These are phyloP conservation scores for Archilochus colubris DNA, from an alignment of 2,113 vertebrate genomes.

Conservation along the genomic window DNA sequence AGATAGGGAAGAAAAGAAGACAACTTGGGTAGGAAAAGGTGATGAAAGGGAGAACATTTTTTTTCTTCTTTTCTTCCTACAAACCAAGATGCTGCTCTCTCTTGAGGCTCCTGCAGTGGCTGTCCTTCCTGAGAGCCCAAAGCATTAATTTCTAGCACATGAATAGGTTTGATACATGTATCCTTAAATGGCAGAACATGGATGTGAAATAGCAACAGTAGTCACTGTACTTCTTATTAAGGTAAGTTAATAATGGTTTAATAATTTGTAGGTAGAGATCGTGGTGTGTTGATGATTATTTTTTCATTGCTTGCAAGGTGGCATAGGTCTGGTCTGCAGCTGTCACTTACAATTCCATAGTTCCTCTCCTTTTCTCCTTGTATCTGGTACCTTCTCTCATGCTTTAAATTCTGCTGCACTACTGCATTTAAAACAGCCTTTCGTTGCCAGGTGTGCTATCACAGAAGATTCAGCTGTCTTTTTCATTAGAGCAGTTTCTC, in stretches of 20 bases:
- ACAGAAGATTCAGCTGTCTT: constrained; percentile 5
- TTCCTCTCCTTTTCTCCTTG: neutral
- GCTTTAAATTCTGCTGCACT: neutral
- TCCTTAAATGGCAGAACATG: neutral
- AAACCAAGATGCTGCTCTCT: neutral
- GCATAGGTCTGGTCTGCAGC: neutral
- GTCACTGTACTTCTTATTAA: neutral
- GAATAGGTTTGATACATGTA: neutral
- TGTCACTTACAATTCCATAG: neutral
- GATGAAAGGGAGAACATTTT: neutral
- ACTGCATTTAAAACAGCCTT: neutral
- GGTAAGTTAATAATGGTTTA: neutral
- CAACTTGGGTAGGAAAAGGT: neutral
- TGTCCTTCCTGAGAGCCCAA: neutral
- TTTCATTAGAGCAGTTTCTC: neutral
- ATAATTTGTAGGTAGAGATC: neutral
- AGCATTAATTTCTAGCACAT: neutral
- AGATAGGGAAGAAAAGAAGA: neutral
- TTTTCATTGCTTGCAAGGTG: neutral
- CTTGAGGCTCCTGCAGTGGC: neutral
- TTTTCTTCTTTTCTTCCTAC: neutral
- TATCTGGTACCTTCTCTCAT: neutral
- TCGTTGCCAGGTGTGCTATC: neutral
- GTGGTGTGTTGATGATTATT: neutral
- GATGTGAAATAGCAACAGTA: neutral